phyloP scores from a whole-genome alignment of 1,140 invertebrate genomes.

The Drosophila hydei region DNA sequence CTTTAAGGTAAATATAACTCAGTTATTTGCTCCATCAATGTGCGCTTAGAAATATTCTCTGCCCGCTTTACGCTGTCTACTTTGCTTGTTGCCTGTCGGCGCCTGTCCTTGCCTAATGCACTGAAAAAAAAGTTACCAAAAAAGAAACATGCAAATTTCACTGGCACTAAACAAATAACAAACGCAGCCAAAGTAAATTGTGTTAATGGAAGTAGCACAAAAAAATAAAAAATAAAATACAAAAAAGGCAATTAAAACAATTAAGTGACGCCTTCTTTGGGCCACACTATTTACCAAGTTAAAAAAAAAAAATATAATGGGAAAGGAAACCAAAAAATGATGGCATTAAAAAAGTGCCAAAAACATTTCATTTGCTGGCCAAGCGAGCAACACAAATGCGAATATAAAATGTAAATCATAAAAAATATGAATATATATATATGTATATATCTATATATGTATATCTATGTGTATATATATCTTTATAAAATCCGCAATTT shows the following conservation, averaged over 20 bases:
- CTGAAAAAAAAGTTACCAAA: conserved; percentile 24
- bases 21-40: too few species aligned
- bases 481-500: conserved; percentile 81
- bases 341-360: conserved; percentile 66
- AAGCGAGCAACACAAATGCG: conserved; percentile 51
- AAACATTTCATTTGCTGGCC: conserved; percentile 61
- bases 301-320: conserved; percentile 31
- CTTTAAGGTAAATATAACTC: too few species aligned
- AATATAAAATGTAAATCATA: conserved; percentile 77
- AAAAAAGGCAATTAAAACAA: conserved; percentile 71
- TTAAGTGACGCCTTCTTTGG: conserved; percentile 62
- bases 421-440: conserved; percentile 37
- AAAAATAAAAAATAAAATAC: conserved; percentile 9
- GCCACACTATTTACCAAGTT: conserved; percentile 63
- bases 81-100: background rate
- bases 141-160: conserved; percentile 52
- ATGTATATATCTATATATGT: conserved; percentile 49
- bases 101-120: conserved; percentile 35
- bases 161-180: conserved; percentile 65
- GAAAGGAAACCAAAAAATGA: conserved; percentile 24
- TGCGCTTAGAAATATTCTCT: too few species aligned
- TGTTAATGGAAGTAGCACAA: conserved; percentile 65
- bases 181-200: conserved; percentile 66
- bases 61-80: background rate
- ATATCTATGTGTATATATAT: conserved; percentile 62